Evolutionary conservation across 2,888 invertebrate genomes (phyloP).

Genomic region (Eumacrocentrus americanus): DNA sequence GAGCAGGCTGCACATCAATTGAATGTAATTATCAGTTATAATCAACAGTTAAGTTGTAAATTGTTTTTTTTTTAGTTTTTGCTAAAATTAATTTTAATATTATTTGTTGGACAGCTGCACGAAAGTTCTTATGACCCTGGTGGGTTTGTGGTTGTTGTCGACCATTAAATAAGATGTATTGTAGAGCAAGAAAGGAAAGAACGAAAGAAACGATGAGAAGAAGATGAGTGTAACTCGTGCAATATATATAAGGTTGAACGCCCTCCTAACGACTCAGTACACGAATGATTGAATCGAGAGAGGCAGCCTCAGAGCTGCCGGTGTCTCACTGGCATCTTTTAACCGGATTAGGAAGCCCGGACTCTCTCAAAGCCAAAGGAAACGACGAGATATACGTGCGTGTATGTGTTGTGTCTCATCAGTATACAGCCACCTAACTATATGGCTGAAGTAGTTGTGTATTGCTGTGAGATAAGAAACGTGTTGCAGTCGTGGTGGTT

Average conservation of each 20-base stretch:
- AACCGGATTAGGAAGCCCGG: slow-evolving; percentile 59
- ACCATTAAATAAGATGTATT: slow-evolving; percentile 1
- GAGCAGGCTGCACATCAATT: too few species aligned
- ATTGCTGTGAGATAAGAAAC: neutral
- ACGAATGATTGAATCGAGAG: slow-evolving; percentile 47
- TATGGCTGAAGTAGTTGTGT: too few species aligned
- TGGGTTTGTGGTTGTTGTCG: too few species aligned
- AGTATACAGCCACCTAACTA: slow-evolving; percentile 36
- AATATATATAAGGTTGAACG: slow-evolving; percentile 50
- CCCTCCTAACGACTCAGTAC: slow-evolving; percentile 52
- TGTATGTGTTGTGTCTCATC: too few species aligned
- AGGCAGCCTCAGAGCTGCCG: slow-evolving; percentile 49
- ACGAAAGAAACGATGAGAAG: neutral
- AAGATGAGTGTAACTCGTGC: too few species aligned
- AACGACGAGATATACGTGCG: slow-evolving; percentile 36
- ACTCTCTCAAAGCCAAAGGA: neutral
- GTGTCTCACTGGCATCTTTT: slow-evolving; percentile 41
- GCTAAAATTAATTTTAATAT: neutral
- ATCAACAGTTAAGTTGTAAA: neutral
- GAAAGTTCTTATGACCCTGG: neutral
- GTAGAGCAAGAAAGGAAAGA: slow-evolving; percentile 1
- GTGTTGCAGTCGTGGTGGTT: neutral
- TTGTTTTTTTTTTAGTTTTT: neutral
- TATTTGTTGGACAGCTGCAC: too few species aligned
- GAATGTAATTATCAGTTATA: too few species aligned